Base-by-base conservation (phyloP, 2,888 invertebrate genomes). In the Thelaira solivaga region DNA sequence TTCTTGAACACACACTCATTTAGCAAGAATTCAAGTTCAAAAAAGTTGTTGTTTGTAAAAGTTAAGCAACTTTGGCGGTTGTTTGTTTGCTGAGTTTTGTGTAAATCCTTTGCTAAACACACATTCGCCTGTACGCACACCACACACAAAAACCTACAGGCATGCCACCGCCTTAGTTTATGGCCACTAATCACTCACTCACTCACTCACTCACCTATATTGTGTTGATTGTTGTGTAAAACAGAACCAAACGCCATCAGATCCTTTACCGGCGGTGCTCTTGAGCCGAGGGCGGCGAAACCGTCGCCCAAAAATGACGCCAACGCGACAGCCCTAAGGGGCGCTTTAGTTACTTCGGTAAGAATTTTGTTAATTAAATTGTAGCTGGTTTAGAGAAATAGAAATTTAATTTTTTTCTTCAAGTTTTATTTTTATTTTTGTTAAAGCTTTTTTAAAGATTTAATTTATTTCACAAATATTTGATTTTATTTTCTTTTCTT, bases 281-380 rank as follows among this genome's bases (percentile, higher is more conserved):
- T 86, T 82, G 88, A 86, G 86, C 88, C 88, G 84, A 89, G 88
- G 87, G 88, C 88, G 86, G 89, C 85, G 85, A 88, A 89, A 82
- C 89, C 89, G 87, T 89, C 88, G 87, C 89, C 89, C 87, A 89
- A 86, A 87, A 89, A 89, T 86, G 89, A 89, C 89, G 89, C 89
- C 89, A 89, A 88, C 87, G 89, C 89, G 89, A 89, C 89, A 87
- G 89, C 89, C 89, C 89, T 88, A 84, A 88, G 88, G 89, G 89
- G 89, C 89, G 88, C 86, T 87, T 89, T 89, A 74, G 89, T 87
- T 82, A 86, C 87, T 85, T 89, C 89, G 88, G 89, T 89, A 83
- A 89, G 88, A 89, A 89, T 89, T 89, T 89, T 89, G 89, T 84
- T 76, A 65, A 71, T 67, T 49, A 75, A 80, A 80, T 68, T 55